A percentile compares a stretch with the other conserved stretches of the same genome.
phyloP scores from a whole-genome alignment of 2,113 vertebrate species.

The Lates calcarifer region DNA sequence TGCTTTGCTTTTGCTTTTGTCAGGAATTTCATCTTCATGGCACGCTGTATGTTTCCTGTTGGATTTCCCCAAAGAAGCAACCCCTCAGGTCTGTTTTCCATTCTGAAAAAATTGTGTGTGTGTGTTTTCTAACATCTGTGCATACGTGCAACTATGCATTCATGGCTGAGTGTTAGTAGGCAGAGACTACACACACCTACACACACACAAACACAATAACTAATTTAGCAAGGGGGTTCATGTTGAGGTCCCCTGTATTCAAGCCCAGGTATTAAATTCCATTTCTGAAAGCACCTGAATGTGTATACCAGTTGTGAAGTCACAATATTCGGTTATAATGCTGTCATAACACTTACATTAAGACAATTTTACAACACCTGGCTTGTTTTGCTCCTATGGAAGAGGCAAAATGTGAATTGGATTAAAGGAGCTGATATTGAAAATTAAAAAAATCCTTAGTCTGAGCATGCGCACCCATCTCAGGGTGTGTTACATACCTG shows the following conservation, averaged over 20 bases:
- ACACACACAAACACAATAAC: slow-evolving; percentile 23
- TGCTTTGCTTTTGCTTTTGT: not conserved
- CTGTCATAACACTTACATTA: not conserved
- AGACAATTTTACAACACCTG: not conserved
- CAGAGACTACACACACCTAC: not conserved
- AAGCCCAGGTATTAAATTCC: slow-evolving; percentile 48
- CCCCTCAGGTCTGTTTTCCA: not conserved
- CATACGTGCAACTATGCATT: not conserved
- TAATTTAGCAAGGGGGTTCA: slow-evolving; percentile 44
- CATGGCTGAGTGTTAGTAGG: not conserved
- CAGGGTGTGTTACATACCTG: slow-evolving; percentile 54
- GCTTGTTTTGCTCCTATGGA: not conserved
- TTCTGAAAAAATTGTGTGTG: not conserved
- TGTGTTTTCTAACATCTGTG: not conserved
- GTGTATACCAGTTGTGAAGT: not conserved
- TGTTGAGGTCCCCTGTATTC: slow-evolving; percentile 40
- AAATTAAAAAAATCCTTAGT: not conserved
- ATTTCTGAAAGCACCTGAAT: slow-evolving; percentile 43
- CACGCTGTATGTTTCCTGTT: too few species aligned
- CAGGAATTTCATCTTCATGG: not conserved
- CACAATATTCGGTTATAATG: not conserved
- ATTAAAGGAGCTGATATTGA: not conserved
- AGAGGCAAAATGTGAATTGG: not conserved
- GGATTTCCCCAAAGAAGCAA: too few species aligned
- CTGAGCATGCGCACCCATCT: slow-evolving; percentile 10